Evolutionary conservation across 2,888 invertebrate genomes (phyloP), one percentile per base, ranked within the genome.

Genomic region (Andrena bicolor): DNA sequence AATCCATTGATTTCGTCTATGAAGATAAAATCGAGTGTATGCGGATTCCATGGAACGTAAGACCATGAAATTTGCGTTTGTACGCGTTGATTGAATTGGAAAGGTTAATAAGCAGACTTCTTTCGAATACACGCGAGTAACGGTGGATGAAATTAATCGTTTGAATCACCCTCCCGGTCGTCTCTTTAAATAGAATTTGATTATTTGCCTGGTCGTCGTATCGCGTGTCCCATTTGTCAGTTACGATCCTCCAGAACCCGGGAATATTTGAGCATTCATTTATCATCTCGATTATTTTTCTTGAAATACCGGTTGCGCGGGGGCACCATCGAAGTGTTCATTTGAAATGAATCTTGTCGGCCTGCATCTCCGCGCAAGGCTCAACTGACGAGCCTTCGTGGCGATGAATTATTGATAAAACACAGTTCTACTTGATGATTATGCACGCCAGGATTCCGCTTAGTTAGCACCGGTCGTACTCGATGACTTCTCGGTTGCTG

Each of bases 391-490:
- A 64, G 64, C 20, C 64, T 30, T 23, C 23, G 28, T 28, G 65
- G 35, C 75, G 56, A 71, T 86, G 86, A 86, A 83, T 86, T 83
- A 81, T 58, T 76, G 85, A 86, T 85, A 85, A 79, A 73, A 60
- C 23, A 6, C 6, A 16, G 53, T 10, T 49, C 56, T 70, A 32
- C 58, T 77, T 13, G n/a, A 49, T 30, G 80, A 84, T 77, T 86
- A 77, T 66, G 32, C 30, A 28, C 26, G 10, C 16, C 23, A 58
- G 20, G 48, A 72, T 65, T 49, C 13, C 23, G 16, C 6, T 20
- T 76, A 48, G 13, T 20, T 76, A 32, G 16, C 23, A 35, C 41
- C 7, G 28, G 10, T 10, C 13, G 28, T 32, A 6, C 3, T 30
- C 2, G 32, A 30, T 8, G n/a, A 63, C 63, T 61, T 61, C 20